phyloP scores from a whole-genome alignment of 2,888 invertebrate species.

The Poecilus cupreus region DNA sequence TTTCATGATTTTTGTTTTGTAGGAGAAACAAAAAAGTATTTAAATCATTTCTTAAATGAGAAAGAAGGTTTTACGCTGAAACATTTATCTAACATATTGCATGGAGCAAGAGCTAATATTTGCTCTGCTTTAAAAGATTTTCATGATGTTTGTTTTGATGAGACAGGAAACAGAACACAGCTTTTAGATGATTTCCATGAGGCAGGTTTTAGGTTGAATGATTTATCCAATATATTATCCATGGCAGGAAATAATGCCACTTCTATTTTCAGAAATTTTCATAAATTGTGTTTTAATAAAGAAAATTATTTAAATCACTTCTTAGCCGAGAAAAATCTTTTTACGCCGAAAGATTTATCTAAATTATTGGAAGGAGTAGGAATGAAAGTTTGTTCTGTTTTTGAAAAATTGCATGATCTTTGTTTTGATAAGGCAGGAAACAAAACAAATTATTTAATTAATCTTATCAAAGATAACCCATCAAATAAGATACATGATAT shows the following conservation, averaged over 20 bases:
- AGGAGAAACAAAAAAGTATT: slow-evolving; percentile 53
- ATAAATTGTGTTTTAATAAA: slow-evolving; percentile 60
- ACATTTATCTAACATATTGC: slow-evolving; percentile 26
- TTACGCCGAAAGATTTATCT: slow-evolving; percentile 64
- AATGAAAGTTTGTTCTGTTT: slow-evolving; percentile 61
- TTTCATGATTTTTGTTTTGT: no score
- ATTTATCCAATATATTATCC: slow-evolving; percentile 62
- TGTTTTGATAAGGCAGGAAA: slow-evolving; percentile 66
- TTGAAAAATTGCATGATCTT: slow-evolving; percentile 64
- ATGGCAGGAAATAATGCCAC: slow-evolving; percentile 65
- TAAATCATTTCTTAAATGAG: slow-evolving; percentile 28
- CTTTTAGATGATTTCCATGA: slow-evolving; percentile 26
- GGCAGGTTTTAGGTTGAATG: slow-evolving; percentile 15
- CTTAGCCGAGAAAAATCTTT: slow-evolving; percentile 64
- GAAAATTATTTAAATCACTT: slow-evolving; percentile 53
- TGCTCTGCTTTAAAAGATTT: slow-evolving; percentile 28
- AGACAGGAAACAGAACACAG: slow-evolving; percentile 25
- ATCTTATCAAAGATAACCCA: slow-evolving; percentile 63
- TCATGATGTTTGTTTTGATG: slow-evolving; percentile 38
- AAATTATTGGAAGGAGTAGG: slow-evolving; percentile 57
- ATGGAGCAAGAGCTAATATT: slow-evolving; percentile 40
- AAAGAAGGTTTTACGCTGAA: slow-evolving; percentile 2
- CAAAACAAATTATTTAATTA: slow-evolving; percentile 65
- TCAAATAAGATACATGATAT: slow-evolving; percentile 61
- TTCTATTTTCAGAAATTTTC: slow-evolving; percentile 65